A percentile compares a stretch with the other conserved stretches of the same genome.
phyloP scores from a whole-genome alignment of 92 coral and sea anemone genomes.

The Epizoanthus rinbou region DNA sequence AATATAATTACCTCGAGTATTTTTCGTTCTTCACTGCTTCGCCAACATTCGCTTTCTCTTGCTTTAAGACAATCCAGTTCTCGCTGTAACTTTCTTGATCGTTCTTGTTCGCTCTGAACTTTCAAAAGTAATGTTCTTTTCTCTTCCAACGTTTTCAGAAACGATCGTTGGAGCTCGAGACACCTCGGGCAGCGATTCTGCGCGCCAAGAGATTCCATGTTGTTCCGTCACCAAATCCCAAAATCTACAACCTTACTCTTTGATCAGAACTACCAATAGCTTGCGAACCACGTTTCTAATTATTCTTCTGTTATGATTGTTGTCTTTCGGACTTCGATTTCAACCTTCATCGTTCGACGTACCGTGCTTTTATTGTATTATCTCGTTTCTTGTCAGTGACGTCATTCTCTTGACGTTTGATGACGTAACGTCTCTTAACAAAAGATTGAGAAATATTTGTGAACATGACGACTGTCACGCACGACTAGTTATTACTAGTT shows the following conservation, averaged over 20 bases:
- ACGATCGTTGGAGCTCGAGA: slow-evolving; percentile 56
- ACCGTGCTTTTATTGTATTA: neutral
- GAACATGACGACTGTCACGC: no score
- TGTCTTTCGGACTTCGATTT: neutral
- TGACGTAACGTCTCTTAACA: no score
- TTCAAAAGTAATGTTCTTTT: slow-evolving; percentile 59
- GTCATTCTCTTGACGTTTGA: neutral
- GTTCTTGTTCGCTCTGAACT: slow-evolving; percentile 60
- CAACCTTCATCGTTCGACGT: neutral
- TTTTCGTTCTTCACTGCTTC: neutral
- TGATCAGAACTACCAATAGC: neutral
- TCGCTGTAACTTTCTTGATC: slow-evolving; percentile 51
- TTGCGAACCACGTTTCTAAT: neutral
- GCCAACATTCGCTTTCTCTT: slow-evolving; percentile 39
- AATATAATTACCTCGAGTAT: slow-evolving; percentile 27
- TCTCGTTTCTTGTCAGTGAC: neutral
- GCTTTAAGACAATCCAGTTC: slow-evolving; percentile 59
- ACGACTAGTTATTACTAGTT: no score
- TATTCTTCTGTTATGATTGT: neutral
- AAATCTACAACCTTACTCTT: neutral
- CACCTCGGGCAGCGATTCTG: slow-evolving; percentile 63
- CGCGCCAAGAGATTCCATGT: slow-evolving; percentile 36
- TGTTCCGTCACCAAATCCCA: neutral
- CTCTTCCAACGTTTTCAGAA: slow-evolving; percentile 60
- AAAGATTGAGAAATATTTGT: no score